Conservation (phyloP, 2,888 invertebrate genomes). For the Hydropsyche betteni region DNA sequence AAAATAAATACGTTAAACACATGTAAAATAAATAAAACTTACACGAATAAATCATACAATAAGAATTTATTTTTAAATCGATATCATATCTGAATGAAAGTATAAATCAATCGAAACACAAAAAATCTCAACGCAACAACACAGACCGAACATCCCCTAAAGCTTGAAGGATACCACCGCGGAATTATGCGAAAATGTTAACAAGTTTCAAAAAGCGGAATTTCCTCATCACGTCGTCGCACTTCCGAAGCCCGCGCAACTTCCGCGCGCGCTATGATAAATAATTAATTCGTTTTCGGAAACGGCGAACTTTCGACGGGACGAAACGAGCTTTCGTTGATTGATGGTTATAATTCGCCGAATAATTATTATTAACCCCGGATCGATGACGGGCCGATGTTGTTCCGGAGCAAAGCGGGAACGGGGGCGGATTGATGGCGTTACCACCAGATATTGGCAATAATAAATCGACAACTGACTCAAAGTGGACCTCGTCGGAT, state of each 20-base stretch:
- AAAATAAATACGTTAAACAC: too few species aligned
- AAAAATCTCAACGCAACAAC: too few species aligned
- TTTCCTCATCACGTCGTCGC: slow-evolving; percentile 5
- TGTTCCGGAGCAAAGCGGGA: too few species aligned
- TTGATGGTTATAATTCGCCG: slow-evolving; percentile 32
- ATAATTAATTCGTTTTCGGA: slow-evolving; percentile 27
- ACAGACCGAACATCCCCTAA: too few species aligned
- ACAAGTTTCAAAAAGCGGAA: slow-evolving; percentile 4
- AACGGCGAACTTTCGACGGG: slow-evolving; percentile 27
- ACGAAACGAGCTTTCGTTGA: slow-evolving; percentile 28
- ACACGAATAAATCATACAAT: too few species aligned
- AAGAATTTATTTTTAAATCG: too few species aligned
- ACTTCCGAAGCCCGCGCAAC: slow-evolving; percentile 8
- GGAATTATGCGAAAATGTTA: too few species aligned
- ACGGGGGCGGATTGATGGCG: slow-evolving; percentile 9
- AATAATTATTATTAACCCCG: slow-evolving; percentile 29
- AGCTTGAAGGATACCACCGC: neutral
- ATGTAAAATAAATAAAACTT: too few species aligned
- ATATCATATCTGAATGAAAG: too few species aligned
- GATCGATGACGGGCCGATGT: slow-evolving; percentile 15
- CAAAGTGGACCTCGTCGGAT: neutral
- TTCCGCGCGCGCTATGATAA: slow-evolving; percentile 8
- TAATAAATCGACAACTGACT: slow-evolving; percentile 4
- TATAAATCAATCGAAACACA: too few species aligned
- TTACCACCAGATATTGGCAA: neutral